These are phyloP conservation scores for Periphyllus acericola DNA, from an alignment of 2,888 invertebrate genomes.

Conservation along the genomic window DNA sequence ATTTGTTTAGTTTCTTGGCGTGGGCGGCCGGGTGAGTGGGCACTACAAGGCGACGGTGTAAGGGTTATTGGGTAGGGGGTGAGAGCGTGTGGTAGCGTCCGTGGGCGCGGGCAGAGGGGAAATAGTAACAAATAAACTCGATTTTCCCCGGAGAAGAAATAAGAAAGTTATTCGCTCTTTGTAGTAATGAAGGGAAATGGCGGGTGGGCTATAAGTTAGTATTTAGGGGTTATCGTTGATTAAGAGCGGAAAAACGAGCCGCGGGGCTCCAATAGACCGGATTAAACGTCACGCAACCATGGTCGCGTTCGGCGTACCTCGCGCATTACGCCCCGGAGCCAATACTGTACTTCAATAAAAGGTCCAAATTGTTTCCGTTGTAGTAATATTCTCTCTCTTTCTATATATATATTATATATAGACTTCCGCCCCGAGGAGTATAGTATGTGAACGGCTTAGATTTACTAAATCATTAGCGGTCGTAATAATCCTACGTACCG, in stretches of 20 bases:
- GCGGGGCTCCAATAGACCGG: constrained; percentile 10
- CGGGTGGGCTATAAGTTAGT: constrained; percentile 33
- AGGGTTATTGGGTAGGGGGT: too few species aligned
- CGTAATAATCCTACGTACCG: background rate
- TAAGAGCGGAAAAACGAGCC: constrained; percentile 27
- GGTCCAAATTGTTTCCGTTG: constrained; percentile 19
- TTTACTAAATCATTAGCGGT: background rate
- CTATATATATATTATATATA: background rate
- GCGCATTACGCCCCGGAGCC: background rate
- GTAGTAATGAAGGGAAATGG: constrained; percentile 30
- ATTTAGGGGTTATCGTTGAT: constrained; percentile 43
- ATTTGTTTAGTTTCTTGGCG: constrained; percentile 25
- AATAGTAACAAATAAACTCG: constrained; percentile 32
- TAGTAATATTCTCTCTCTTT: background rate
- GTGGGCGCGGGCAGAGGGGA: background rate
- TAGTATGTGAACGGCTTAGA: background rate
- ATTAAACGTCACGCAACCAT: constrained; percentile 32
- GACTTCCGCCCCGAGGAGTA: background rate
- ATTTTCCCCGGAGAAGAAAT: constrained; percentile 22
- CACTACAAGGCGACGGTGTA: too few species aligned
- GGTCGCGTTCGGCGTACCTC: background rate
- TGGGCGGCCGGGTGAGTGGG: background rate
- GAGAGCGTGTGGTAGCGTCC: too few species aligned
- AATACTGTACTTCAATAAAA: background rate
- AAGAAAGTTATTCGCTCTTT: constrained; percentile 32